A percentile compares a stretch with the other conserved stretches of the same genome.
phyloP scores from a whole-genome alignment of 2,113 vertebrate species.

The Ageneiosus marmoratus region DNA sequence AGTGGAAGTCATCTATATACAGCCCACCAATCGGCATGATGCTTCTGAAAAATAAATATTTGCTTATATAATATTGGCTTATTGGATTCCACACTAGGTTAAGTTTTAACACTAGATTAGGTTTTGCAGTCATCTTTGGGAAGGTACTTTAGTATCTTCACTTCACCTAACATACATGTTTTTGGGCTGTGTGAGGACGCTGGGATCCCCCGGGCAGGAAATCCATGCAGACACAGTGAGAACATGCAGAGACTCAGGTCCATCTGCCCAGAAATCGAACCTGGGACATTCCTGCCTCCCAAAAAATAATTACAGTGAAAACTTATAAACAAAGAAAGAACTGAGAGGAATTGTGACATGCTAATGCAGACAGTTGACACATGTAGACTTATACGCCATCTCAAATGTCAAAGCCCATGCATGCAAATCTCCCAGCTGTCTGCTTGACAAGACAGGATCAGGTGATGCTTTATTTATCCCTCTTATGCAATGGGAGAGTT shows the following conservation, averaged over 20 bases:
- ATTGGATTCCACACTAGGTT: no score
- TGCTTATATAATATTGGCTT: no score
- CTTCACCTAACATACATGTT: no score
- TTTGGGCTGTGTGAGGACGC: no score
- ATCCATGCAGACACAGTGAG: no score
- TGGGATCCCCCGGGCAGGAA: no score
- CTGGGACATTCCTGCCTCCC: no score
- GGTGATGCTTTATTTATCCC: constrained; percentile 46
- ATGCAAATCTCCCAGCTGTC: constrained; percentile 48
- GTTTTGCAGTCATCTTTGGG: no score
- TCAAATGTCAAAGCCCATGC: constrained; percentile 57
- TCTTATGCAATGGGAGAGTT: constrained; percentile 38
- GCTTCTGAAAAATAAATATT: constrained; percentile 26
- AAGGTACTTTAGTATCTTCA: no score
- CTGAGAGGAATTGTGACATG: not conserved
- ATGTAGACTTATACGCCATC: constrained; percentile 35
- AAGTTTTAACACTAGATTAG: no score
- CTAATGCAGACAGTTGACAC: not conserved
- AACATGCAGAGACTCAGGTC: no score
- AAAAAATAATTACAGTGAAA: constrained; percentile 30
- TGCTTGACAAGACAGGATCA: constrained; percentile 50
- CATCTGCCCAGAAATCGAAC: no score
- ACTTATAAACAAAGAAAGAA: constrained; percentile 17
- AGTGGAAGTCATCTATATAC: not conserved
- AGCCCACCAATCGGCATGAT: not conserved